These are phyloP conservation scores for Labrus mixtus DNA, from an alignment of 2,113 vertebrate species.

Conservation along the genomic window DNA sequence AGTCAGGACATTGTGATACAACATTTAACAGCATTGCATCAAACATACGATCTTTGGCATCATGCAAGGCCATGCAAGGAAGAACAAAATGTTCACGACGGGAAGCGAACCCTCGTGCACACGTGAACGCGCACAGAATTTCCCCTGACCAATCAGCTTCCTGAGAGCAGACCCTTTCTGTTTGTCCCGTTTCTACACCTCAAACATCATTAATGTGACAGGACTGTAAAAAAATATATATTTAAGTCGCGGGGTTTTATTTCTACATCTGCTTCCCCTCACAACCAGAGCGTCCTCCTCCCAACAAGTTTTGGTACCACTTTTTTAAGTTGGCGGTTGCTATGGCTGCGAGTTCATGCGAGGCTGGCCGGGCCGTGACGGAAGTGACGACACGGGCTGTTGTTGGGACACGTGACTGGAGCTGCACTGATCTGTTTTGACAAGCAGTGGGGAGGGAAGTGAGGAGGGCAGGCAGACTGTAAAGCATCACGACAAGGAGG, in stretches of 20 bases:
- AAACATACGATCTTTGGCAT: constrained; percentile 25
- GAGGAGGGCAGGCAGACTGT: constrained; percentile 70
- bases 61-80: background rate
- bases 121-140: constrained; percentile 59
- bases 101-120: constrained; percentile 54
- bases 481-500: constrained; percentile 73
- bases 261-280: background rate
- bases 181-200: background rate
- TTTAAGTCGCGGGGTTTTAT: background rate
- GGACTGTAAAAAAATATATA: rapidly evolving
- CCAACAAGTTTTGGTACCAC: constrained; percentile 23
- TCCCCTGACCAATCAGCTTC: constrained; percentile 65
- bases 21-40: background rate
- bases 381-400: constrained; percentile 78
- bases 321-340: constrained; percentile 73
- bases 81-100: constrained; percentile 76
- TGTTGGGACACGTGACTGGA: constrained; percentile 82
- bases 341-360: constrained; percentile 76
- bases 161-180: background rate
- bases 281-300: background rate
- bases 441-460: constrained; percentile 79
- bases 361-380: constrained; percentile 54
- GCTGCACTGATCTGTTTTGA: constrained; percentile 85
- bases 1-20: background rate
- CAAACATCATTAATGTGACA: background rate